Base-by-base conservation (phyloP, 2,113 vertebrate species). In the Scomber colias region DNA sequence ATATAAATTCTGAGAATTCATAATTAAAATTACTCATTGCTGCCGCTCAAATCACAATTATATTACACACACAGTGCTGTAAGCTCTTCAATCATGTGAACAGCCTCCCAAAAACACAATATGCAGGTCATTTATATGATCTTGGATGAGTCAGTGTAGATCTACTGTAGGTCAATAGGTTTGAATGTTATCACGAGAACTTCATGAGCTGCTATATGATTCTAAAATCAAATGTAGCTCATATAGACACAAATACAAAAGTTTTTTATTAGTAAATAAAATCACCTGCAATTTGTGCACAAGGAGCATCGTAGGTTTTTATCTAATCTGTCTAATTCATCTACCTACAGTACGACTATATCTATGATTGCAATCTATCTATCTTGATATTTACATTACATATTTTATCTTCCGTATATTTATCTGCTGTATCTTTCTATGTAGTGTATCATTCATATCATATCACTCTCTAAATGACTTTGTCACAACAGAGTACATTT, bases 161-260 rank as follows among this genome's bases (percentile, higher is more conserved):
- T 40, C 8, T 40, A 40, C 7, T 40, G 35, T 40, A 27, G 50
- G 4, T 21, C 44, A 17, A 57, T 14, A 5, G 27, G 51, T 24
- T 50, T 11, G 68, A 55, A 62, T 49, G 56, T 62, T 63, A 60
- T 61, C 63, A 31, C 11, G 54, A 68, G 57, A 62, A 73, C 62
- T 61, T 14, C 16, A 44, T 19, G 5, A 54, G 19, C 6, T 59
- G 14, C 24, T 21, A 10, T 14, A 5, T 15, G 21, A 11, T 15
- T 62, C 24, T 46, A 27, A 63, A 65, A 40, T 12, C 17, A 17
- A 27, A 10, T 50, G 1, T 14, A 48, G 5, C 49, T 54, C 3
- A 35, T 55, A 16, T 9, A 19, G 11, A 15, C 44, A 8, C 16
- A 4, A 51, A 16, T 51, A 65, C 24, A 40, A 1, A 40, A 35